Base-by-base conservation (phyloP, 2,888 invertebrate species). In the Melanargia galathea region DNA sequence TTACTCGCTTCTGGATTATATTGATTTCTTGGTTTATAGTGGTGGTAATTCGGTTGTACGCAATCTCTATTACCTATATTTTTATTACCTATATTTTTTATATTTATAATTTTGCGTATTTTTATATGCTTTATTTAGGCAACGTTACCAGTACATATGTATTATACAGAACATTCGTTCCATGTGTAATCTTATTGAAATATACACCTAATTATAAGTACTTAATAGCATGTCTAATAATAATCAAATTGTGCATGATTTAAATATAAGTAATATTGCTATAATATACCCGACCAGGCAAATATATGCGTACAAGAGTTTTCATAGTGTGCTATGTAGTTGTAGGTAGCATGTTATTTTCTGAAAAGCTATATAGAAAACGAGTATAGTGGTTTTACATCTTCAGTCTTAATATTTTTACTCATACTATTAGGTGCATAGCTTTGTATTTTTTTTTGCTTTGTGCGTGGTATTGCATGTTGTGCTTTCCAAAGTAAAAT, bases 171-270 rank as follows among this genome's bases (percentile, higher is more conserved):
- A 45, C 1, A 18, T 16, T 18, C 1, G 22, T 10, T 46, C 22
- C 43, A 49, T 60, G 33, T 62, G 45, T 54, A 35, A 64, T 70
- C 67, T 71, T 66, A 67, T 70, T 70, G 68, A 65, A 68, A 70
- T 72, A 68, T 68, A 48, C n/a, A 48, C 11, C 38, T 55, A 63
- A 51, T 49, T 45, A 18, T 57, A 30, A 30, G 10, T 30, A 51
- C 13, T 43, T 38, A 49, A 56, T 22, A 49, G 62, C 62, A 62
- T 62, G 62, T 45, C 18, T 16, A 49, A 38, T 51, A 40, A 13
- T 33, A 24, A 57, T 43, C 16, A 10, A 2, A 30, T 52, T 60
- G n/a, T 54, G 67, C 64, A 65, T 65, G 65, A 13, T 59, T 20
- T 22, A 49, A 4, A 16, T 8, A 1, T 30, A 35, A 35, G 18